phyloP scores from a whole-genome alignment of 2,113 vertebrate genomes.

The Holacanthus passer region DNA sequence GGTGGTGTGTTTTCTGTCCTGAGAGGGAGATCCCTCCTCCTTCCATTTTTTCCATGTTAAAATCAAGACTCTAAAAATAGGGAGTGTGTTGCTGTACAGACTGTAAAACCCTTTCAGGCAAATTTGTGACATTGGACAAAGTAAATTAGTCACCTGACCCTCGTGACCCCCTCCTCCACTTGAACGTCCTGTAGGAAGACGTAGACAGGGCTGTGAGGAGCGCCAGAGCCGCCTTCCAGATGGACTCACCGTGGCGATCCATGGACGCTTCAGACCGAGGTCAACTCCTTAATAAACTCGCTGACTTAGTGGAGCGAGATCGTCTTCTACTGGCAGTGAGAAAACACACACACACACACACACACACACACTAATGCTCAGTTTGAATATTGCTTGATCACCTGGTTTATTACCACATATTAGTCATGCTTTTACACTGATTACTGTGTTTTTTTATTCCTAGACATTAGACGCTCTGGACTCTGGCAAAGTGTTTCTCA shows the following conservation, averaged over 20 bases:
- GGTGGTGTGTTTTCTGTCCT: not conserved
- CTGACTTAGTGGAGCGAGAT: constrained; percentile 90
- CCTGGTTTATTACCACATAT: not conserved
- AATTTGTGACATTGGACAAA: too few relatives aligned
- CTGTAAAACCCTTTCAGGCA: too few relatives aligned
- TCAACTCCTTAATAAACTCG: constrained; percentile 85
- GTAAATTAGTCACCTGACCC: not conserved
- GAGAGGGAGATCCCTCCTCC: too few relatives aligned
- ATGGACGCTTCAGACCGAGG: constrained; percentile 92
- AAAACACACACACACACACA: constrained; percentile 36
- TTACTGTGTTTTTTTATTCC: not conserved
- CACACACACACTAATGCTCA: not conserved
- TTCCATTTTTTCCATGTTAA: too few relatives aligned
- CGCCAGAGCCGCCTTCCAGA: constrained; percentile 89
- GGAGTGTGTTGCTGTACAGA: not conserved
- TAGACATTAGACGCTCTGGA: constrained; percentile 90
- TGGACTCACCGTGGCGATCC: constrained; percentile 90
- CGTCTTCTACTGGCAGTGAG: constrained; percentile 88
- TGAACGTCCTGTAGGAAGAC: constrained; percentile 81
- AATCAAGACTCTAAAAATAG: too few relatives aligned
- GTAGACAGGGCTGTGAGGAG: constrained; percentile 89
- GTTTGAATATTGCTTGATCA: too few relatives aligned
- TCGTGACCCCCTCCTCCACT: not conserved
- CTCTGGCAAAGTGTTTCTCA: constrained; percentile 89
- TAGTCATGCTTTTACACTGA: not conserved